phyloP scores from a whole-genome alignment of 2,888 invertebrate species.

The Phengaris arion region DNA sequence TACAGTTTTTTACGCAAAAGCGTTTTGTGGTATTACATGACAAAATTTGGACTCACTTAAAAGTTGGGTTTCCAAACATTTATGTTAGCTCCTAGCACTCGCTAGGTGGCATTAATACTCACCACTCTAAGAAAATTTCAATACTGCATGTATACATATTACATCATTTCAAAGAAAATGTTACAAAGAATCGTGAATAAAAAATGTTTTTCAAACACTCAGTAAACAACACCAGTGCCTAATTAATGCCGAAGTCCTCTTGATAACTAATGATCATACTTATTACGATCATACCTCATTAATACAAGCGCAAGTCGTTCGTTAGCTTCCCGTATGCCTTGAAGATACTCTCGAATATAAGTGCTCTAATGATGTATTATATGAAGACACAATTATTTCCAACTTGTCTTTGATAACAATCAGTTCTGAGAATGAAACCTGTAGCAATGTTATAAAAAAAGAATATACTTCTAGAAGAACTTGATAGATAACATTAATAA shows the following conservation, averaged over 20 bases:
- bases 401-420: constrained; percentile 26
- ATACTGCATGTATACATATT: no score
- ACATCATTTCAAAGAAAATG: no score
- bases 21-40: background rate
- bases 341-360: constrained; percentile 33
- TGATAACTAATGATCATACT: constrained; percentile 12
- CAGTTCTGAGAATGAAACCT: constrained; percentile 4
- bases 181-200: no score
- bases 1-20: constrained; percentile 11
- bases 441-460: constrained; percentile 10
- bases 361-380: constrained; percentile 42
- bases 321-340: constrained; percentile 34
- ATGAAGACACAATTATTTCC: constrained; percentile 29
- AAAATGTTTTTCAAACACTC: no score
- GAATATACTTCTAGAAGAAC: constrained; percentile 11
- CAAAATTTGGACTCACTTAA: background rate
- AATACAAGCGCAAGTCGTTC: constrained; percentile 34
- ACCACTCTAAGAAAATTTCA: no score
- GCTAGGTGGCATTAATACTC: no score
- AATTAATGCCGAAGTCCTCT: background rate
- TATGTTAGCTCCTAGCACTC: no score
- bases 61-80: background rate
- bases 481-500: constrained; percentile 2
- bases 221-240: background rate
- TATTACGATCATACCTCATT: constrained; percentile 31